Percentiles rank a stretch among this genome's conserved stretches.
phyloP scores from a whole-genome alignment of 1,140 invertebrate species.

The Octopus bimaculoides region DNA sequence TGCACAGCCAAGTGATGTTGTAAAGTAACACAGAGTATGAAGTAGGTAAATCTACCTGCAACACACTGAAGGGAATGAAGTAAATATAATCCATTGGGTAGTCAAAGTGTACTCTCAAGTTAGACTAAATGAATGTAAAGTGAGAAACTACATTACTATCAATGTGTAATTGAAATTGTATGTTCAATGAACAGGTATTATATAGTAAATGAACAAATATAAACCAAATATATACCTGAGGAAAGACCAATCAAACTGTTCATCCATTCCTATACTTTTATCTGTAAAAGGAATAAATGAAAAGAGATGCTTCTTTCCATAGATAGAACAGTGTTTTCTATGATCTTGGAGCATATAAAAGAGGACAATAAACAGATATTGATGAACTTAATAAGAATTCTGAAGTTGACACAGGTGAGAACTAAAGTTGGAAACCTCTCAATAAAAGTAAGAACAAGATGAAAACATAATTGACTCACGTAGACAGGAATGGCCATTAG shows the following conservation, averaged over 20 bases:
- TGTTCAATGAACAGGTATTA: neutral
- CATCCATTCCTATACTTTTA: too few relatives aligned
- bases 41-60: too few relatives aligned
- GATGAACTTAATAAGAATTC: neutral
- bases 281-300: neutral
- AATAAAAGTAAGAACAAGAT: neutral
- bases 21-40: too few relatives aligned
- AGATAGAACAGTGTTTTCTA: neutral
- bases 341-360: neutral
- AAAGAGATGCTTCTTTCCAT: neutral
- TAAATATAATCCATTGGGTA: too few relatives aligned
- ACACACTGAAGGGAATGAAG: too few relatives aligned
- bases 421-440: neutral
- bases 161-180: neutral
- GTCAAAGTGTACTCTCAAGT: too few relatives aligned
- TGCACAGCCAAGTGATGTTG: too few relatives aligned
- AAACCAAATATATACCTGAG: neutral
- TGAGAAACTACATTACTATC: too few relatives aligned
- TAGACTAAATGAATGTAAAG: too few relatives aligned
- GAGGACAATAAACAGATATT: neutral
- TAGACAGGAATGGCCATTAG: slow-evolving; percentile 44
- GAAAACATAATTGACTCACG: neutral
- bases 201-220: too few relatives aligned
- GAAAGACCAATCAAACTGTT: neutral
- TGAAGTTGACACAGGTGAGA: neutral